phyloP scores from a whole-genome alignment of 2,797 vertebrate genomes.

The Miopithecus talapoin region DNA sequence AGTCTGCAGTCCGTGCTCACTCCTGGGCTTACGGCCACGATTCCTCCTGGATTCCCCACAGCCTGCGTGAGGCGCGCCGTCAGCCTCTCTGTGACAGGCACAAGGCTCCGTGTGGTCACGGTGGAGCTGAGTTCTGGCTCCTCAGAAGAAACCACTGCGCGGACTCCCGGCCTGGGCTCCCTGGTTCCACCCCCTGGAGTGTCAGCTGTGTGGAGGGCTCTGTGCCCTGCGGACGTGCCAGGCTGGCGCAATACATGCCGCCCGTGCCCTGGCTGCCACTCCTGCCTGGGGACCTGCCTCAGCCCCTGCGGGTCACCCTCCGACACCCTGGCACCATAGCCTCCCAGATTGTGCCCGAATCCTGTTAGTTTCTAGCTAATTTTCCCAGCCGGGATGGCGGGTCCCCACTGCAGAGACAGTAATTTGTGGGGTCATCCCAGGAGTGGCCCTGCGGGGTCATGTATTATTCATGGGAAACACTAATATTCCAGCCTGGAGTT shows the following conservation, averaged over 20 bases:
- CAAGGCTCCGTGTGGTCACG: accelerated
- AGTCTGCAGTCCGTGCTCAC: accelerated
- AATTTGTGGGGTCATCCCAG: slow-evolving; percentile 28
- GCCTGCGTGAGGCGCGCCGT: accelerated
- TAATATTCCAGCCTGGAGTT: slow-evolving; percentile 41
- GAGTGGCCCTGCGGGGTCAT: slow-evolving; percentile 59
- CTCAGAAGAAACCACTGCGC: accelerated
- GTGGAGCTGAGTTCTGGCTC: too few species aligned
- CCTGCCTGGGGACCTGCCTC: not conserved
- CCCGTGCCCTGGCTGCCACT: not conserved
- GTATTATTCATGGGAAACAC: slow-evolving; percentile 73
- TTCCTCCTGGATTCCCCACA: accelerated
- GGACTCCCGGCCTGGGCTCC: not conserved
- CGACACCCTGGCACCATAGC: accelerated
- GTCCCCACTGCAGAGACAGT: slow-evolving; percentile 38
- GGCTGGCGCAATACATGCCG: too few species aligned
- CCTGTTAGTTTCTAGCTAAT: slow-evolving; percentile 25
- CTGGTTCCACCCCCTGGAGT: not conserved
- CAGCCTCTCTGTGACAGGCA: not conserved
- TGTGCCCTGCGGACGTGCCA: accelerated
- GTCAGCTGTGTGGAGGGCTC: accelerated
- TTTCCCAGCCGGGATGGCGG: not conserved
- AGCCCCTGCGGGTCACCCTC: not conserved
- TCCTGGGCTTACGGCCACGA: accelerated
- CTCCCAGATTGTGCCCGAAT: not conserved